phyloP scores from a whole-genome alignment of 2,113 vertebrate species.

The Andinoacara biseriatus region DNA sequence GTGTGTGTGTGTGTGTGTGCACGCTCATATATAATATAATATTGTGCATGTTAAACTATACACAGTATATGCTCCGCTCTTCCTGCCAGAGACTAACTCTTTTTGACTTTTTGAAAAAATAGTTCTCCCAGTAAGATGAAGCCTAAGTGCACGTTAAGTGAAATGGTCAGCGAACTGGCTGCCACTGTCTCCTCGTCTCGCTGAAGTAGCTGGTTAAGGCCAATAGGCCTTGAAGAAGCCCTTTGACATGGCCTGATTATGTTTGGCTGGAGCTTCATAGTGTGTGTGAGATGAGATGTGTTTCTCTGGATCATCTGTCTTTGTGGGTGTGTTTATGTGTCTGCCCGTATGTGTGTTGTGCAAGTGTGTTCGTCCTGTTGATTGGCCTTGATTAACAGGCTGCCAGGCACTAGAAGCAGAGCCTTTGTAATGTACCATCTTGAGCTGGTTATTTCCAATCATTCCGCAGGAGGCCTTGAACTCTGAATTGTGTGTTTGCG shows the following conservation, averaged over 20 bases:
- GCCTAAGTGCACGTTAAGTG: neutral
- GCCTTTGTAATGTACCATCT: slow-evolving; percentile 69
- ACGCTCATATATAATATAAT: no score
- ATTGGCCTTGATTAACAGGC: slow-evolving; percentile 77
- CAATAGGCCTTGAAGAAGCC: slow-evolving; percentile 53
- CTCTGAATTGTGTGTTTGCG: slow-evolving; percentile 25
- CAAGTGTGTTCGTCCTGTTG: slow-evolving; percentile 61
- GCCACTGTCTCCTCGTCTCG: neutral
- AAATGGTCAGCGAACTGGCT: neutral
- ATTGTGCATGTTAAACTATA: no score
- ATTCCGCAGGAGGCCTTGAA: slow-evolving; percentile 61
- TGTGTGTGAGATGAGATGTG: slow-evolving; percentile 48
- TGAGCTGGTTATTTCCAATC: slow-evolving; percentile 79
- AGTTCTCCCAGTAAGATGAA: neutral
- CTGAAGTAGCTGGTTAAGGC: slow-evolving; percentile 48
- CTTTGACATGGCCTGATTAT: slow-evolving; percentile 71
- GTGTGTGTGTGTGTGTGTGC: no score
- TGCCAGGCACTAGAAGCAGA: slow-evolving; percentile 56
- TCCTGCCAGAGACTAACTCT: neutral
- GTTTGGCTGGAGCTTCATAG: slow-evolving; percentile 52
- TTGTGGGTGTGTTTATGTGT: slow-evolving; percentile 29
- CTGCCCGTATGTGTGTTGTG: slow-evolving; percentile 31
- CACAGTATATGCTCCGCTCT: no score
- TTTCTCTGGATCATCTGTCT: slow-evolving; percentile 35
- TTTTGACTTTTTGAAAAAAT: neutral